phyloP scores from a whole-genome alignment of 2,888 invertebrate genomes.

The Nemotelus pantherinus region DNA sequence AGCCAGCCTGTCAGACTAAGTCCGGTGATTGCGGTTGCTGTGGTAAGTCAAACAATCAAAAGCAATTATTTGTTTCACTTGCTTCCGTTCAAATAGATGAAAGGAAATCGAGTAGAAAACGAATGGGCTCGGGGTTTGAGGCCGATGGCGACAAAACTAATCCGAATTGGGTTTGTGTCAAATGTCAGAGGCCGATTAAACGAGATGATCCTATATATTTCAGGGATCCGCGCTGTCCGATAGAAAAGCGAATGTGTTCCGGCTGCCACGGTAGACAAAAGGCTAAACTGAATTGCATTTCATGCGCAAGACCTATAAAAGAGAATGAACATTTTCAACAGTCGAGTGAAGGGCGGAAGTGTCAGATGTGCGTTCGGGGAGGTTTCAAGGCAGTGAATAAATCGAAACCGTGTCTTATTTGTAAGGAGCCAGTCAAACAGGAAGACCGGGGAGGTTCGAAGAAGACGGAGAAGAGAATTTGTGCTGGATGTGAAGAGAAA shows the following conservation, averaged over 20 bases:
- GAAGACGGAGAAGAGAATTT: neutral
- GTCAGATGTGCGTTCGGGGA: neutral
- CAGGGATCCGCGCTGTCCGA: conserved; percentile 21
- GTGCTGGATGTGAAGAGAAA: neutral
- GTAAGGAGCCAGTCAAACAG: neutral
- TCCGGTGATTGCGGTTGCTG: conserved; percentile 20
- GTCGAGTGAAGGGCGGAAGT: neutral
- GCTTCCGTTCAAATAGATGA: neutral
- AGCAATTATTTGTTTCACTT: neutral
- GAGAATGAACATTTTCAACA: neutral
- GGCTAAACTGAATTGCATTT: neutral
- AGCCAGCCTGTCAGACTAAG: neutral
- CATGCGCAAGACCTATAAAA: conserved; percentile 17
- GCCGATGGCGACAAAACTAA: neutral
- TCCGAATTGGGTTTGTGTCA: conserved; percentile 12
- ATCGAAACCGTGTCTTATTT: neutral
- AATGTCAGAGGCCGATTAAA: neutral
- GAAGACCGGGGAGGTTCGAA: neutral
- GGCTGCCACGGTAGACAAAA: conserved; percentile 11
- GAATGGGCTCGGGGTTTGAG: neutral
- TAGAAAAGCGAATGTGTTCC: conserved; percentile 11
- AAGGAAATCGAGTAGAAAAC: neutral
- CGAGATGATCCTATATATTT: conserved; percentile 25
- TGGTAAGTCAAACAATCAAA: conserved; percentile 5
- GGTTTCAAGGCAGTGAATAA: neutral